Percentiles rank a stretch among this genome's conserved stretches.
phyloP scores from a whole-genome alignment of 2,113 vertebrate genomes.

The Pygathrix nemaeus region DNA sequence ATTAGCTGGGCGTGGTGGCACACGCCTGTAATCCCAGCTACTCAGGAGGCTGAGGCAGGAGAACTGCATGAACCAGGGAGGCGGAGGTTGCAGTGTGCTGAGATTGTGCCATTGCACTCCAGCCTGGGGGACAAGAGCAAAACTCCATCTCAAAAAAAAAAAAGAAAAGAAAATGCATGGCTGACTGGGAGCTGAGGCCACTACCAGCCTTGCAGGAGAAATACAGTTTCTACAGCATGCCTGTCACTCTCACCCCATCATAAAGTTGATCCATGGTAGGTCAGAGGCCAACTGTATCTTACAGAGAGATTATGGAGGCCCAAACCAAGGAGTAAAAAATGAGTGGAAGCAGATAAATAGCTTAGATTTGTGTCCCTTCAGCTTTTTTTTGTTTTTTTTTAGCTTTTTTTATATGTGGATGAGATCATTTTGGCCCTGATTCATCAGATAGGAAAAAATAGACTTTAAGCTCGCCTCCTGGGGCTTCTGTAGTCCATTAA shows the following conservation, averaged over 20 bases:
- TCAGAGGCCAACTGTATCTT: not conserved
- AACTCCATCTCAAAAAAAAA: no score
- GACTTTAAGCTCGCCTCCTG: not conserved
- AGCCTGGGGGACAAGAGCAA: no score
- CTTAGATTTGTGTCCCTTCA: not conserved
- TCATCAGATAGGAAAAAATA: not conserved
- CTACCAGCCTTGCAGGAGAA: not conserved
- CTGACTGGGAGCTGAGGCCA: not conserved
- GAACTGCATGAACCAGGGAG: no score
- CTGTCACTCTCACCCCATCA: not conserved
- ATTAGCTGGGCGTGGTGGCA: no score
- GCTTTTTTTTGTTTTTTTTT: not conserved
- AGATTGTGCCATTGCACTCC: no score
- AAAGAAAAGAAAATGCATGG: not conserved
- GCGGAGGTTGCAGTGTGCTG: no score
- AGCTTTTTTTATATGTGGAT: not conserved
- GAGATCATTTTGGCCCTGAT: constrained; percentile 29
- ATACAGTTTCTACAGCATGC: not conserved
- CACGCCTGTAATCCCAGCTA: no score
- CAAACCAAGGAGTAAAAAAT: not conserved
- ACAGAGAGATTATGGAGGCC: not conserved
- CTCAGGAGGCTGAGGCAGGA: no score
- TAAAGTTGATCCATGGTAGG: not conserved
- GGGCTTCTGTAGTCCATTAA: not conserved
- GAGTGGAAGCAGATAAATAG: not conserved